A percentile compares a stretch with the other conserved stretches of the same genome.
Evolutionary conservation across 2,888 invertebrate genomes (phyloP).

Genomic region (Drosophila tripunctata): DNA sequence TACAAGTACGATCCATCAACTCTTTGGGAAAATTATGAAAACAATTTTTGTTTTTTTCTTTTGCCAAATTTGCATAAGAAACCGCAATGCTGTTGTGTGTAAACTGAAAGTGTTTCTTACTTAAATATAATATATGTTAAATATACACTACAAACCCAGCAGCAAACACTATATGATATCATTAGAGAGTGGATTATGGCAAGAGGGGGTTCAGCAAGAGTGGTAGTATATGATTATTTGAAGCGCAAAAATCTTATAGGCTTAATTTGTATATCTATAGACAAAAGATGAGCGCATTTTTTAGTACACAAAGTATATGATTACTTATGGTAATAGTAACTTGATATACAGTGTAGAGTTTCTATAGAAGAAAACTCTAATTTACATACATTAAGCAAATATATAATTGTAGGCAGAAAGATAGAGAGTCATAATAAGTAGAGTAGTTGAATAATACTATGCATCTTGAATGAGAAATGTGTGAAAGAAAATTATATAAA

Average conservation of each 20-base stretch:
- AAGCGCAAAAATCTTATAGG: background rate
- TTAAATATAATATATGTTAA: conserved; percentile 10
- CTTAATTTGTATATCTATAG: too few species aligned
- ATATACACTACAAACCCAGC: conserved; percentile 1
- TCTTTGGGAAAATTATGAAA: conserved; percentile 42
- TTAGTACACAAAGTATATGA: too few species aligned
- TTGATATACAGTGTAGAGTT: background rate
- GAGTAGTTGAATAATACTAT: too few species aligned
- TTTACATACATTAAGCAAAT: too few species aligned
- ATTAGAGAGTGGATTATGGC: background rate
- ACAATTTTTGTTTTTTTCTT: too few species aligned
- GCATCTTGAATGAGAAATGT: too few species aligned
- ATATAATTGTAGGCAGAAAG: background rate
- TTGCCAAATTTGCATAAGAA: conserved; percentile 45
- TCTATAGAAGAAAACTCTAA: too few species aligned
- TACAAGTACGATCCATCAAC: conserved; percentile 7
- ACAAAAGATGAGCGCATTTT: too few species aligned
- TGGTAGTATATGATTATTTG: background rate
- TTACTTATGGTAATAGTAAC: background rate
- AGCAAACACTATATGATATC: conserved; percentile 1
- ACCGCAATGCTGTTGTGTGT: conserved; percentile 7
- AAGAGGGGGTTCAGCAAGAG: background rate
- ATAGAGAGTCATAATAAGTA: too few species aligned
- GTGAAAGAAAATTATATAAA: too few species aligned
- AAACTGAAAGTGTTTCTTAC: conserved; percentile 20